Percentiles rank a stretch among this genome's conserved stretches.
Conservation (phyloP, 1,140 invertebrate genomes). For the Leptopilina boulardi region DNA sequence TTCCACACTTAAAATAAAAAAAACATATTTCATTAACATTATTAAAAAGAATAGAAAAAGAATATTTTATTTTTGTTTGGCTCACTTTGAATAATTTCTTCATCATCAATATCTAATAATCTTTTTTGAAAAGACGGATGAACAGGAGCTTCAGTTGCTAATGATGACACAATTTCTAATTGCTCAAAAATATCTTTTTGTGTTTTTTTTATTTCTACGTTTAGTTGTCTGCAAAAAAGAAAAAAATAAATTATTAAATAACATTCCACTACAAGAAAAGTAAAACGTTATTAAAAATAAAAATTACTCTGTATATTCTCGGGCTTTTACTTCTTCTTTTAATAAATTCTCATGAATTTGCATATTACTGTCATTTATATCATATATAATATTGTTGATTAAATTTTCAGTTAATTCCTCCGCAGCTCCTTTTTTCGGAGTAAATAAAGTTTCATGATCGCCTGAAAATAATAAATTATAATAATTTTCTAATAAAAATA, state of each 20-base stretch:
- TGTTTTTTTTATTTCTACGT: constrained; percentile 43
- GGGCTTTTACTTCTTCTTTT: constrained; percentile 46
- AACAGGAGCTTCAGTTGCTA: constrained; percentile 49
- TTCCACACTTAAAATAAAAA: constrained; percentile 63
- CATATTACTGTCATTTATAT: constrained; percentile 37
- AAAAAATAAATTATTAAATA: neutral
- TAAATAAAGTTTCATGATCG: constrained; percentile 41
- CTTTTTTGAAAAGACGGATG: constrained; percentile 54
- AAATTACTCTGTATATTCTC: constrained; percentile 52
- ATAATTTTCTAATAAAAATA: constrained; percentile 34
- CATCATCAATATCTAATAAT: constrained; percentile 55
- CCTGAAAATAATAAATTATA: constrained; percentile 34
- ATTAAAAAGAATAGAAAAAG: neutral
- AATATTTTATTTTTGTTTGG: constrained; percentile 25
- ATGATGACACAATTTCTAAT: constrained; percentile 48
- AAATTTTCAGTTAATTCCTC: constrained; percentile 51
- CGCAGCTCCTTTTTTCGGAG: constrained; percentile 49
- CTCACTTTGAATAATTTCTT: constrained; percentile 59
- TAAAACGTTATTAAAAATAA: constrained; percentile 11
- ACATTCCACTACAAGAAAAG: constrained; percentile 22
- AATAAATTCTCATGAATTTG: constrained; percentile 41
- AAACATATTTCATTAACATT: constrained; percentile 32
- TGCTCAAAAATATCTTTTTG: constrained; percentile 58
- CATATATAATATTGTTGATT: constrained; percentile 47
- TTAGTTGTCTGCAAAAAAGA: constrained; percentile 48